phyloP scores from a whole-genome alignment of 2,797 vertebrate species.

The Acrocephalus scirpaceus region DNA sequence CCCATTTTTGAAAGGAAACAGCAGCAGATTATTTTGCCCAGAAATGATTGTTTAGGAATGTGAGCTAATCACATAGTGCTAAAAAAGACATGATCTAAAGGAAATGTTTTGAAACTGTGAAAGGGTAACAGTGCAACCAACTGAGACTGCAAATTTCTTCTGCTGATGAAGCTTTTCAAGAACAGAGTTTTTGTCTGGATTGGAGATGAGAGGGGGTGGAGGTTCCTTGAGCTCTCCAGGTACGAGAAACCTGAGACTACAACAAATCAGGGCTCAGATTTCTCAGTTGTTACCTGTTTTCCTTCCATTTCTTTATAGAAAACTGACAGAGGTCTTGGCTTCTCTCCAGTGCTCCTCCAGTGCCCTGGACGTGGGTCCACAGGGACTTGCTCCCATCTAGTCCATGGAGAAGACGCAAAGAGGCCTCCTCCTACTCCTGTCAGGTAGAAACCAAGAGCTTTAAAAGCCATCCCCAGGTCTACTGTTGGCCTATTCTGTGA shows the following conservation, averaged over 20 bases:
- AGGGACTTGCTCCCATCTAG: not conserved
- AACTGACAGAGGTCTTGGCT: not conserved
- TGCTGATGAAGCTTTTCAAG: not conserved
- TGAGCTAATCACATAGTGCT: not conserved
- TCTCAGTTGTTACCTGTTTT: rapidly evolving
- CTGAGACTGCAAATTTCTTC: not conserved
- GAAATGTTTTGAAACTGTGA: conserved; percentile 2
- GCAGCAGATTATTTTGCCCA: not conserved
- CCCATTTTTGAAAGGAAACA: not conserved
- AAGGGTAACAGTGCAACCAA: not conserved
- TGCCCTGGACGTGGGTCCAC: rapidly evolving
- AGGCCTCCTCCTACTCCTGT: rapidly evolving
- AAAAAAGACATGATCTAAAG: not conserved
- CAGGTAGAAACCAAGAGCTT: not conserved
- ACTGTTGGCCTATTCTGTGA: not conserved
- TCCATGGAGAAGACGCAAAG: not conserved
- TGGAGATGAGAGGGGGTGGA: not conserved
- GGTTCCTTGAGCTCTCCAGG: not conserved
- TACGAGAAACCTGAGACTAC: not conserved
- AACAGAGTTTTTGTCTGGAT: not conserved
- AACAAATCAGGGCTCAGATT: not conserved
- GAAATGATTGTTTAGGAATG: not conserved
- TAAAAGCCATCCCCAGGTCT: not conserved
- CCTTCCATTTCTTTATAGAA: not conserved
- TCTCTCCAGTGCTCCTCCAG: not conserved